phyloP scores from a whole-genome alignment of 2,888 invertebrate genomes.

The Dysmachus trigonus region DNA sequence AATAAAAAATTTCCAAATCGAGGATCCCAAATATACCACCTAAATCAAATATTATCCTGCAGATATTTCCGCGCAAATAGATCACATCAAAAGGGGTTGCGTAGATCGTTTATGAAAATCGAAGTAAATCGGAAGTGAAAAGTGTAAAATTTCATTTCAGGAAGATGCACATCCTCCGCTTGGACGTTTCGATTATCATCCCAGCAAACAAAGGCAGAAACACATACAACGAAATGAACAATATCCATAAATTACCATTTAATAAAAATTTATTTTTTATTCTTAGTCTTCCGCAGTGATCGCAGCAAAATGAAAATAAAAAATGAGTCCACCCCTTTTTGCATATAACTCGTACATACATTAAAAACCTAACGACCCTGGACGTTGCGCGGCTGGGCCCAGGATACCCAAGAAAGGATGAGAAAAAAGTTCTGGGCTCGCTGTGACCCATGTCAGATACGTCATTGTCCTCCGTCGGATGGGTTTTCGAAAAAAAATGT shows the following conservation, averaged over 20 bases:
- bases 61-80: constrained; percentile 6
- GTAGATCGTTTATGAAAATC: neutral
- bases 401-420: constrained; percentile 24
- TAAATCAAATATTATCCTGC: neutral
- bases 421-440: constrained; percentile 5
- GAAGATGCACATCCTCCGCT: constrained; percentile 1
- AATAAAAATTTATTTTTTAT: constrained; percentile 35
- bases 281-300: neutral
- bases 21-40: neutral
- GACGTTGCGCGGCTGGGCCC: neutral
- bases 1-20: neutral
- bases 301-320: neutral
- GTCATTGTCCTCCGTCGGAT: constrained; percentile 23
- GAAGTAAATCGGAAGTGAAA: constrained; percentile 17
- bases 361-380: constrained; percentile 34
- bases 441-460: constrained; percentile 33
- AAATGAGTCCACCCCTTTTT: constrained; percentile 24
- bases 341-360: neutral
- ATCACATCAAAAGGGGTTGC: neutral
- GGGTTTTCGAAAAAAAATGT: constrained; percentile 42
- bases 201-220: neutral
- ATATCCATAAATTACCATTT: constrained; percentile 48
- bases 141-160: constrained; percentile 15
- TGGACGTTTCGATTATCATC: neutral
- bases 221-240: constrained; percentile 32